A percentile compares a stretch with the other conserved stretches of the same genome.
Conservation (phyloP, 2,888 invertebrate genomes). For the Drosophila neonasuta region DNA sequence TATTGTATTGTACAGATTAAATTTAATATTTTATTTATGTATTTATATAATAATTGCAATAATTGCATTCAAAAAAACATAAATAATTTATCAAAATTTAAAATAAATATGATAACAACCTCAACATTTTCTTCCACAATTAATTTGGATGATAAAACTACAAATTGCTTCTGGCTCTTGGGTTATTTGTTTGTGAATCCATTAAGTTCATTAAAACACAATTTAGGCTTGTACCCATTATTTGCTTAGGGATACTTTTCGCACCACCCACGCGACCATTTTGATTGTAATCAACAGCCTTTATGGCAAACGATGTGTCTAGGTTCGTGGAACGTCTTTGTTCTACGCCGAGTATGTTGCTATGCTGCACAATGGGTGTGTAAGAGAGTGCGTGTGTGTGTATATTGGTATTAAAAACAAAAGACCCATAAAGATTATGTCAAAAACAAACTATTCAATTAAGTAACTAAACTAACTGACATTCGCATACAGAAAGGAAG, state of each 20-base stretch:
- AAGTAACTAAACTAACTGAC: conserved; percentile 78
- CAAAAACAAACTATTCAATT: conserved; percentile 78
- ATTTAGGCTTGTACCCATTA: not conserved
- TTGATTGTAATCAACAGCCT: conserved; percentile 65
- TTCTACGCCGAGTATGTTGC: conserved; percentile 18
- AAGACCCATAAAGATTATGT: conserved; percentile 77
- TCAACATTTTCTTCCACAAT: not conserved
- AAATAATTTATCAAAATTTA: too few relatives aligned
- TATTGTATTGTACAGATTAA: too few relatives aligned
- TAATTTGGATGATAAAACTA: not conserved
- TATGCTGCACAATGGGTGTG: conserved; percentile 16
- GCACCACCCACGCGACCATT: conserved; percentile 51
- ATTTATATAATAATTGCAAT: too few relatives aligned
- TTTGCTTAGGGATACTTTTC: conserved; percentile 36
- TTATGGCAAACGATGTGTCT: conserved; percentile 67
- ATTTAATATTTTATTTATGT: too few relatives aligned
- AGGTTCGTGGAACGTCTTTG: conserved; percentile 65
- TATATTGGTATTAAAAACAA: conserved; percentile 71
- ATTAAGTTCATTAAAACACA: not conserved
- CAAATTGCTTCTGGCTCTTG: not conserved
- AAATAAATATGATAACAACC: not conserved
- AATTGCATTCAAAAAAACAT: too few relatives aligned
- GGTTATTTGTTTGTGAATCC: not conserved
- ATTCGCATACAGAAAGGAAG: conserved; percentile 48
- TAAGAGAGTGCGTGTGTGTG: conserved; percentile 22